phyloP scores from a whole-genome alignment of 2,113 vertebrate genomes.

The Gymnogyps californianus region DNA sequence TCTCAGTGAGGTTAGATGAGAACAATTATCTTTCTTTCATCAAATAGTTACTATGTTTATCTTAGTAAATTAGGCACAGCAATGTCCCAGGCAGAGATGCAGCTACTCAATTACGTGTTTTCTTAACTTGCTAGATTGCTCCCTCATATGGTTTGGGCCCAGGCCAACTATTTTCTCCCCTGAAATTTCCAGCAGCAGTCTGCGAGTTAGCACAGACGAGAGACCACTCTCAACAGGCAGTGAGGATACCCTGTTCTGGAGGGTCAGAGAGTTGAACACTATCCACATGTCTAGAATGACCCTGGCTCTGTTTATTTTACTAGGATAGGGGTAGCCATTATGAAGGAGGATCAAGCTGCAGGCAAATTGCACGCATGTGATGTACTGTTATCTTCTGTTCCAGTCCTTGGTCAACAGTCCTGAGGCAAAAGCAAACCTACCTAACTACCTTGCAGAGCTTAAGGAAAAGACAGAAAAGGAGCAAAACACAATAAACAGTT shows the following conservation, averaged over 20 bases:
- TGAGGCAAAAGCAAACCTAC: not conserved
- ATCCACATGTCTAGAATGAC: not conserved
- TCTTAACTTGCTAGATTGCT: not conserved
- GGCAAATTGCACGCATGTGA: not conserved
- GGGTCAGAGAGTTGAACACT: not conserved
- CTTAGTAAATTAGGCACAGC: not conserved
- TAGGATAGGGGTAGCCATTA: not conserved
- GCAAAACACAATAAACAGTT: not conserved
- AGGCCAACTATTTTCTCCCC: not conserved
- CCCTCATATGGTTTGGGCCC: not conserved
- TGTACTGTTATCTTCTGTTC: conserved; percentile 2
- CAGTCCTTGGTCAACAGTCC: conserved; percentile 69
- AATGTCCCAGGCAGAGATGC: not conserved
- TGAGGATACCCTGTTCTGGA: no score
- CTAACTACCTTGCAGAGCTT: conserved; percentile 37
- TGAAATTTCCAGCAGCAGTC: not conserved
- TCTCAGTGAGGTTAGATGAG: not conserved
- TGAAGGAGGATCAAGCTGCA: not conserved
- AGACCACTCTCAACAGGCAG: not conserved
- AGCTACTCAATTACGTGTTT: not conserved
- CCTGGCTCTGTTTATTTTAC: not conserved
- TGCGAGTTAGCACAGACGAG: accelerated
- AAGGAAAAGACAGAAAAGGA: not conserved
- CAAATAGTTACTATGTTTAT: not conserved
- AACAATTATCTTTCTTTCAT: not conserved